These are phyloP conservation scores for Bombus pyrosoma DNA, from an alignment of 1,140 invertebrate species.

Conservation along the genomic window DNA sequence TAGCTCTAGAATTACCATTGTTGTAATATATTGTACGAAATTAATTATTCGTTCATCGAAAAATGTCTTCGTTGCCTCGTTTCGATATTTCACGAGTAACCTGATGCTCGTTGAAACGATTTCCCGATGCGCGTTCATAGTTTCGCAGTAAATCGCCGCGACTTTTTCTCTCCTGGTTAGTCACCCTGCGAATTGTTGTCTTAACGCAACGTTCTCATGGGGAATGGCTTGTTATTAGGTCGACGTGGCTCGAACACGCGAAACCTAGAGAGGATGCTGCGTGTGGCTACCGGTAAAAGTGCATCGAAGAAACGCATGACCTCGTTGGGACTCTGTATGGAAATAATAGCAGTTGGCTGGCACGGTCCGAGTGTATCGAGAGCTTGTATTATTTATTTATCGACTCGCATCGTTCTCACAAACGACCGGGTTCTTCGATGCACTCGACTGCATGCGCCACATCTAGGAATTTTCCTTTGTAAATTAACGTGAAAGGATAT, in stretches of 20 bases:
- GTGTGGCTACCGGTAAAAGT: slow-evolving; percentile 26
- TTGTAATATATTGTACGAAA: too few species aligned
- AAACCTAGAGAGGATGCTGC: slow-evolving; percentile 5
- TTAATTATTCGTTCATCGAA: too few species aligned
- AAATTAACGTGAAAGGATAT: slow-evolving; percentile 24
- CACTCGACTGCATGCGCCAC: not conserved
- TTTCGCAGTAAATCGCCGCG: too few species aligned
- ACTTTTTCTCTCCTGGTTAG: not conserved
- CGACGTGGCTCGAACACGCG: slow-evolving; percentile 4
- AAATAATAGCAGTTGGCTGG: slow-evolving; percentile 24
- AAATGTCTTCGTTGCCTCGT: too few species aligned
- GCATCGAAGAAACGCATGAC: slow-evolving; percentile 33
- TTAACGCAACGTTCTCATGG: not conserved
- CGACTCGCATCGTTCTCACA: not conserved
- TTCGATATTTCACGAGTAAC: too few species aligned
- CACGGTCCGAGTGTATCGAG: slow-evolving; percentile 42
- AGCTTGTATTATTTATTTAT: slow-evolving; percentile 45
- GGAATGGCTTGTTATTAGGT: slow-evolving; percentile 2
- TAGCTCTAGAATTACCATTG: too few species aligned
- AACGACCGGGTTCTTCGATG: slow-evolving; percentile 24
- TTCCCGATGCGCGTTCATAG: too few species aligned
- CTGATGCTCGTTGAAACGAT: too few species aligned
- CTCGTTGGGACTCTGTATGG: slow-evolving; percentile 52
- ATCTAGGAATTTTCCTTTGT: slow-evolving; percentile 2
- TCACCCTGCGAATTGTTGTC: not conserved